Evolutionary conservation across 1,140 invertebrate species (phyloP), one percentile per base, ranked within the genome.

Genomic region (Lepidotrigona ventralis): DNA sequence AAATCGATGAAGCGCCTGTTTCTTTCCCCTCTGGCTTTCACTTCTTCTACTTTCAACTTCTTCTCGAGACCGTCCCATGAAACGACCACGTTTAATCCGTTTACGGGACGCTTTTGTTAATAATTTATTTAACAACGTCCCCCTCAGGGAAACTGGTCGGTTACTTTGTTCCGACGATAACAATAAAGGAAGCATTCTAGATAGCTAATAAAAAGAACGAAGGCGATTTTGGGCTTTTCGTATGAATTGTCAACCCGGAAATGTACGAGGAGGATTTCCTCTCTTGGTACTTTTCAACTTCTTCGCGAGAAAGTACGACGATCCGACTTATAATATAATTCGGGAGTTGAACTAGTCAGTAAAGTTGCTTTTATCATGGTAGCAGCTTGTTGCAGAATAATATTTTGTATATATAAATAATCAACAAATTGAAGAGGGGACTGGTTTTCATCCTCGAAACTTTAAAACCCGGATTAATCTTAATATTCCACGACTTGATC

Each of bases 71-170:
- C 15, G 9, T 21, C 56, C 23, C 29, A 21, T 14, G 29, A 15
- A 68, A 12, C 39, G 56, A 53, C 39, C 39, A 46, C 60, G 19
- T 73, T 74, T 74, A 53, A 81, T 81, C 58, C 71, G 54, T 56
- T 81, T 19, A 54, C 39, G 6, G 51, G 14, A 39, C 26, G 12
- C 12, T 51, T 71, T 60, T 51, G 39, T 74, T 81, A 73, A 64
- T 64, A 56, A 56, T 66, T 68, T 74, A 66, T 56, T 75, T 75
- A 19, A 58, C n/a, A 29, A 54, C 54, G 69, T 58, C 33, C 26
- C 15, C 14, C 21, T 23, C 54, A 21, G 2, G 66, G 21, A 46
- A 11, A 79, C 26, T 11, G 17, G n/a, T 11, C 15, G 26, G 15
- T n/a, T 54, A 60, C 69, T 51, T 3, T 19, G 19, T 51, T 23